A percentile compares a stretch with the other conserved stretches of the same genome.
Evolutionary conservation across 2,113 vertebrate species (phyloP).

Genomic region (Oreochromis aureus): DNA sequence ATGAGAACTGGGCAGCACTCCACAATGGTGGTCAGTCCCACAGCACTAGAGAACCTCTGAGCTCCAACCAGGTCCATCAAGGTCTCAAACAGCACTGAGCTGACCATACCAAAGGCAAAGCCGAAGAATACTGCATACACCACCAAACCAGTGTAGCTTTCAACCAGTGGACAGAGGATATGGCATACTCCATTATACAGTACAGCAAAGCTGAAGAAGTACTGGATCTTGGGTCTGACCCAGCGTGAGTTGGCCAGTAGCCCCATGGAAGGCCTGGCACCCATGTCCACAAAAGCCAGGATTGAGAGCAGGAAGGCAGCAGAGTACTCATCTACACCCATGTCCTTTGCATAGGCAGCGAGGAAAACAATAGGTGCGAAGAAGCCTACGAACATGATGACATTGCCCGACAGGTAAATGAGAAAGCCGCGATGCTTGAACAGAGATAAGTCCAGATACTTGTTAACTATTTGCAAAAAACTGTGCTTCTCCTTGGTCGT

Average conservation of each 20-base stretch:
- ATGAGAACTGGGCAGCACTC: conserved; percentile 92
- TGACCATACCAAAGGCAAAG: conserved; percentile 96
- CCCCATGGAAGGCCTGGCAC: conserved; percentile 88
- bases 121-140: conserved; percentile 91
- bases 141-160: conserved; percentile 82
- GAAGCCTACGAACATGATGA: conserved; percentile 96
- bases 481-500: conserved; percentile 61
- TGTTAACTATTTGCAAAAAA: conserved; percentile 77
- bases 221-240: conserved; percentile 89
- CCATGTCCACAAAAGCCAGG: conserved; percentile 95
- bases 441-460: conserved; percentile 87
- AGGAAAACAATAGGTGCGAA: conserved; percentile 95
- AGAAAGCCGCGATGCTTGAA: conserved; percentile 95
- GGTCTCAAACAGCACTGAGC: conserved; percentile 91
- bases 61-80: conserved; percentile 95
- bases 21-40: conserved; percentile 91
- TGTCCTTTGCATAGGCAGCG: conserved; percentile 89
- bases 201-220: conserved; percentile 91
- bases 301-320: conserved; percentile 91
- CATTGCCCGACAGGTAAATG: conserved; percentile 93
- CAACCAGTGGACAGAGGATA: conserved; percentile 83
- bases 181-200: conserved; percentile 92
- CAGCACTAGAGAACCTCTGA: conserved; percentile 89
- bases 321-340: conserved; percentile 89
- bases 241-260: conserved; percentile 86